Evolutionary conservation across 2,797 vertebrate species (phyloP), one percentile per base, ranked within the genome.

Genomic region (Notoglanidium macrostoma): DNA sequence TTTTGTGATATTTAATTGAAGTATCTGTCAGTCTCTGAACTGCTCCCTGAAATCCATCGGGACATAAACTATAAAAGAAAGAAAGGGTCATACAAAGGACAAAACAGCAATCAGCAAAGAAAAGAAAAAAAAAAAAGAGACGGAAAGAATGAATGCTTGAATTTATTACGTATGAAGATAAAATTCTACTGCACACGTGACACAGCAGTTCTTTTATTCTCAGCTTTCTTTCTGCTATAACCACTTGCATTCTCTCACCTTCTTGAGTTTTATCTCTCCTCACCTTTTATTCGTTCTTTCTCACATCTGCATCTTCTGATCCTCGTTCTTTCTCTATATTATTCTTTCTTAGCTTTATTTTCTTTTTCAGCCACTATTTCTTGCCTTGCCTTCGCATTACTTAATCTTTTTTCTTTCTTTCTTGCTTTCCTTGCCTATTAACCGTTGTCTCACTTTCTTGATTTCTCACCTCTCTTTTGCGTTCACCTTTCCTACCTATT

Each of bases 1-100:
- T 80, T 59, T 59, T 61, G 77, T 80, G 55, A 44, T 44, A 40
- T 80, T 61, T 80, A 59, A 59, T 80, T 80, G 54, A 80, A 40
- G 49, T 35, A 55, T 35, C 29, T 29, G 32, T 78, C 32, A 40
- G 35, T 26, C 5, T 80, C 77, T 8, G 35, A 80, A 26, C 5
- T 44, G 55, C 77, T 61, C 12, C 77, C 19, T 44, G 55, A 61
- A 32, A 80, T 61, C 54, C 17, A 2, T 35, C 2, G 3, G 19
- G 19, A 21, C 19, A 40, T 61, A 44, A 59, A 78, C 19, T 32
- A 21, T 78, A 11, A 57, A 59, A 12, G 21, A 80, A 59, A 44
- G 9, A 23, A 40, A 78, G 21, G 21, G 51, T 78, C 51, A 78
- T 21, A 12, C 29, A 78, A 57, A 78, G 51, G 29, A 35, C 76